Evolutionary conservation across 2,113 vertebrate species (phyloP), one percentile per base, ranked within the genome.

Genomic region (Eretmodus cyanostictus): DNA sequence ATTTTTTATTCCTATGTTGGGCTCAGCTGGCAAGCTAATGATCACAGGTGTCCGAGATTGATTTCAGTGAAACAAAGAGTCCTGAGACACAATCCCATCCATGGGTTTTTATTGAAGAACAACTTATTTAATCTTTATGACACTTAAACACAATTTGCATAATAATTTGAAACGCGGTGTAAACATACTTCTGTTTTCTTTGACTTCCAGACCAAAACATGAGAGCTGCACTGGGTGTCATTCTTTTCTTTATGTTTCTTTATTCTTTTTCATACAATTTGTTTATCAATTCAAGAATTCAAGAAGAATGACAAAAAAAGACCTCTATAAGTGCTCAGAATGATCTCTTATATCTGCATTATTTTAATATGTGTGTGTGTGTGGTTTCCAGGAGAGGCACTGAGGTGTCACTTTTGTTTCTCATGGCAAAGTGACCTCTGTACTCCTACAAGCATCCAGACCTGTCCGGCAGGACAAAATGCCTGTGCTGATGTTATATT

Each of bases 401-500:
- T 94, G 51, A 73, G 9, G 68, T 94, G 93, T 29, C 76, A 92
- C 51, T 73, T 2, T 63, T 94, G 93, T 29, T 89, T 8, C 57
- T 87, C 87, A 1, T 5, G 7, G 8, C 40, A 51, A 2, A 5
- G 19, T 1, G 2, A 6, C 9, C 82, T 91, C 36, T 94, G 91
- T 68, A 31, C 38, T 7, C 6, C 87, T 1, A 94, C 89, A 47
- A 40, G 4, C 19, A 40, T 9, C 4, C 93, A 94, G 76, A 91
- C 76, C 5, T 94, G 93, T 36, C 8, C 87, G 1, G 1, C 22
- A 9, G 3, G 1, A 2, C 7, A 17, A 1, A 36, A 93, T 7
- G 89, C 82, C 6, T 94, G 93, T 42, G 91, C 4, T 12, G 86
- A 13, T 3, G 91, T 94, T 80, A 3, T 93, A 1, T 4, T 94